phyloP scores from a whole-genome alignment of 2,113 vertebrate genomes.

The Actinemys pallida region DNA sequence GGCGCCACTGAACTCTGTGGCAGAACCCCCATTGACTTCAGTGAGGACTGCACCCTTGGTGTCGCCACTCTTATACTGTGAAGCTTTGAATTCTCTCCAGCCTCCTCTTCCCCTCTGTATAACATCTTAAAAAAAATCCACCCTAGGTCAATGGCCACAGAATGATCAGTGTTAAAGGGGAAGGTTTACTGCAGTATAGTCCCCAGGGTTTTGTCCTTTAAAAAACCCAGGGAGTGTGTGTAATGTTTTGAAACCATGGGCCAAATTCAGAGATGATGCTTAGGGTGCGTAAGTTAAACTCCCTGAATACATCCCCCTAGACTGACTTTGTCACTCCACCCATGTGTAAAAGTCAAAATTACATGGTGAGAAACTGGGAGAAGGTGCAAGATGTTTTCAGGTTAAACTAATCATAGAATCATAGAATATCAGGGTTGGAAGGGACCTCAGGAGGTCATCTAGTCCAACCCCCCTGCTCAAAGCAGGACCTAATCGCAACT shows the following conservation, averaged over 20 bases:
- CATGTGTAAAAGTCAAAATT: accelerated
- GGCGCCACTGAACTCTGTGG: background rate
- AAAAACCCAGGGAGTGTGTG: accelerated
- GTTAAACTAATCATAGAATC: background rate
- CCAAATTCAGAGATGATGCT: background rate
- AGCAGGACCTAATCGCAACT: too few species aligned
- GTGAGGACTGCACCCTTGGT: background rate
- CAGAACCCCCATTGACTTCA: background rate
- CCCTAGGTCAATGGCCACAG: accelerated
- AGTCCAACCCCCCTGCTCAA: too few species aligned
- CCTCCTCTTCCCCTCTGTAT: background rate
- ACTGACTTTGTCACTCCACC: accelerated
- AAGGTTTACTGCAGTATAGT: background rate
- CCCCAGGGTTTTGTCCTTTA: accelerated
- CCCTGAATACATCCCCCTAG: background rate
- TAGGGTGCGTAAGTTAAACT: accelerated
- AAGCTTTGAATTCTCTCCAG: background rate
- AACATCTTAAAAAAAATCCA: background rate
- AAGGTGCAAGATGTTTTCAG: background rate
- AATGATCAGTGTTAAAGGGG: accelerated
- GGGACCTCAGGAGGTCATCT: too few species aligned
- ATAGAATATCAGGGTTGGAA: too few species aligned
- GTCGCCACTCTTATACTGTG: background rate
- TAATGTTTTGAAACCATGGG: background rate
- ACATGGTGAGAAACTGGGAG: accelerated